Evolutionary conservation across 1,140 invertebrate genomes (phyloP), one percentile per base, ranked within the genome.

Genomic region (Brachionus calyciflorus): DNA sequence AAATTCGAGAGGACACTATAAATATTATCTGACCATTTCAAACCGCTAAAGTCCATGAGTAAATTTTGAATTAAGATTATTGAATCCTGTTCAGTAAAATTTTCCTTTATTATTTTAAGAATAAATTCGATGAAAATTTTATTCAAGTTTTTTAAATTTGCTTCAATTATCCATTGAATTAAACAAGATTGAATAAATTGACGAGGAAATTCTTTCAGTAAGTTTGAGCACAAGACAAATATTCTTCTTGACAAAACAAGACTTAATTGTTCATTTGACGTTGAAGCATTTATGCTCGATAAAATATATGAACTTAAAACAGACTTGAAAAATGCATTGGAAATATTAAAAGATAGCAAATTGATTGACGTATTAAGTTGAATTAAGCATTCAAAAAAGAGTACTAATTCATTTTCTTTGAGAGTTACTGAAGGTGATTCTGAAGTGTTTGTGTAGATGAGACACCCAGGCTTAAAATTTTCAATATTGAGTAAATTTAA

Each of bases 101-200:
- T 24, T 4, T 65, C 60, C 44, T 41, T 65, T 2, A 44, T 26
- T 17, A 65, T 24, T 65, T 65, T 65, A 12, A 65, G 9, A 10
- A 65, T 10, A 65, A 44, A 65, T 44, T 65, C 60, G 12, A 24
- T 21, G 21, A 65, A 65, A 30, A 44, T 65, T 65, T 65, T 65
- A 26, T 65, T 65, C 17, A 19, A 28, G 24, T 14, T 65, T 46
- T 46, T 65, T 17, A 19, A 14, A 65, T 44, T 65, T 3, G 60
- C 17, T 21, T 65, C 60, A 26, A 46, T 44, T 17, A 65, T 44
- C 26, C 26, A 65, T 24, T 37, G 60, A 21, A 46, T 28, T 21
- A 65, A 24, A 65, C 37, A 65, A 10, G 60, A 44, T 12, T 44
- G n/a, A 1, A 65, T 26, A 14, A 65, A 65, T 44, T 65, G 60